Evolutionary conservation across 1,140 invertebrate genomes (phyloP).

Genomic region (Chymomyza costata): DNA sequence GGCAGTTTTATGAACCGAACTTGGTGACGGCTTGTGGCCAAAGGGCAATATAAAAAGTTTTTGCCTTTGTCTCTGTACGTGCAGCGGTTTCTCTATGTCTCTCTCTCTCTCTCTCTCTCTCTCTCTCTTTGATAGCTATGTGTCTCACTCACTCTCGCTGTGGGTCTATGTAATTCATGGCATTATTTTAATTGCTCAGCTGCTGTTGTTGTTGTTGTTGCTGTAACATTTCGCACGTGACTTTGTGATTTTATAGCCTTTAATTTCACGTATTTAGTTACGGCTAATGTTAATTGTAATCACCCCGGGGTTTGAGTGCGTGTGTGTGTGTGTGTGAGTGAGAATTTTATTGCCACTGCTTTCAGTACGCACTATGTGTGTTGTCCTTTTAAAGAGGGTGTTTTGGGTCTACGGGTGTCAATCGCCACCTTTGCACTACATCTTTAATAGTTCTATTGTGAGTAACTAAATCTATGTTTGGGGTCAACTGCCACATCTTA

Average conservation of each 20-base stretch:
- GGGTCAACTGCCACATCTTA: too few species aligned
- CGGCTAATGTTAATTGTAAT: slow-evolving; percentile 70
- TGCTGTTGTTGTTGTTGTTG: slow-evolving; percentile 36
- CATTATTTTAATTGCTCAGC: slow-evolving; percentile 69
- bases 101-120: neutral
- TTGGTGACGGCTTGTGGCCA: slow-evolving; percentile 13
- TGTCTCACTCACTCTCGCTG: too few species aligned
- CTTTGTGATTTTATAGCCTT: slow-evolving; percentile 70
- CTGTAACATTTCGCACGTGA: slow-evolving; percentile 70
- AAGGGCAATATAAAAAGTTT: too few species aligned
- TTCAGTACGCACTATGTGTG: too few species aligned
- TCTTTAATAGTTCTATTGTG: too few species aligned
- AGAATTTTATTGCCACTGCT: too few species aligned
- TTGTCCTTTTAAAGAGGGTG: too few species aligned
- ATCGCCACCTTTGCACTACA: too few species aligned
- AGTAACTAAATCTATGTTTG: too few species aligned
- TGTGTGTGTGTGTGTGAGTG: too few species aligned
- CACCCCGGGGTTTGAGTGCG: slow-evolving; percentile 9
- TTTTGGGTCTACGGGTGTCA: too few species aligned
- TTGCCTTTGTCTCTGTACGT: slow-evolving; percentile 23
- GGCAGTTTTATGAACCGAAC: slow-evolving; percentile 61
- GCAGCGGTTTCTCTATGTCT: neutral
- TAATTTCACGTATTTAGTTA: slow-evolving; percentile 72
- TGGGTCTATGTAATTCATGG: slow-evolving; percentile 50
- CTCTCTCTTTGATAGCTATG: slow-evolving; percentile 9